Evolutionary conservation across 2,888 invertebrate genomes (phyloP).

Genomic region (Spatulosminthurus flaviceps): DNA sequence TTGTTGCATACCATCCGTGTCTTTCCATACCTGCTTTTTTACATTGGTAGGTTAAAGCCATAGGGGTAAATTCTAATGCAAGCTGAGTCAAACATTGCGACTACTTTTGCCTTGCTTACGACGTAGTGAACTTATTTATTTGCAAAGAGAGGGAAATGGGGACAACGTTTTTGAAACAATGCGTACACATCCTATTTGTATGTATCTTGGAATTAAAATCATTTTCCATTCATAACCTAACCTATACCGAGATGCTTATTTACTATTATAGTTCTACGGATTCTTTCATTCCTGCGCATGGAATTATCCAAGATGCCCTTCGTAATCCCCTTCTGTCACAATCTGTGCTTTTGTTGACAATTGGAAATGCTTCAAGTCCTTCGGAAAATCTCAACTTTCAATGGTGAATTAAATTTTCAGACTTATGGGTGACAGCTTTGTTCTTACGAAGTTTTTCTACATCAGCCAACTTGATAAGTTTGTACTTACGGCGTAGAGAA

Average conservation of each 20-base stretch:
- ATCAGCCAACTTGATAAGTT: no score
- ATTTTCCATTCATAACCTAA: constrained; percentile 20
- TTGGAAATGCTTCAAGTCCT: neutral
- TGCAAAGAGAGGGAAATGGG: constrained; percentile 40
- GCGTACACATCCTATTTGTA: constrained; percentile 13
- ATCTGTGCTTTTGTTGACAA: neutral
- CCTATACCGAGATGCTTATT: no score
- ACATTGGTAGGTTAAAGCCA: neutral
- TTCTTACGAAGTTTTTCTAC: no score
- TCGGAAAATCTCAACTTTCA: neutral
- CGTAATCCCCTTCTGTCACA: neutral
- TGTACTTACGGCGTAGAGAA: no score
- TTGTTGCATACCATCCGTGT: constrained; percentile 2
- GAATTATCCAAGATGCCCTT: neutral
- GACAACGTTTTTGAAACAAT: constrained; percentile 19
- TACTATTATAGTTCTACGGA: constrained; percentile 1
- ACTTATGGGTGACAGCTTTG: no score
- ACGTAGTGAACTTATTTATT: constrained; percentile 17
- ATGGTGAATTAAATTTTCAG: no score
- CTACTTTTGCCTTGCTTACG: neutral
- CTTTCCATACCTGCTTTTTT: constrained; percentile 5
- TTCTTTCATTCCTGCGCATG: neutral
- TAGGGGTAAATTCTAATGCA: constrained; percentile 1
- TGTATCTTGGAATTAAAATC: neutral
- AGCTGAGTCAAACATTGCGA: neutral